Conservation (phyloP, 2,888 invertebrate genomes). For the Eretmocerus hayati region DNA sequence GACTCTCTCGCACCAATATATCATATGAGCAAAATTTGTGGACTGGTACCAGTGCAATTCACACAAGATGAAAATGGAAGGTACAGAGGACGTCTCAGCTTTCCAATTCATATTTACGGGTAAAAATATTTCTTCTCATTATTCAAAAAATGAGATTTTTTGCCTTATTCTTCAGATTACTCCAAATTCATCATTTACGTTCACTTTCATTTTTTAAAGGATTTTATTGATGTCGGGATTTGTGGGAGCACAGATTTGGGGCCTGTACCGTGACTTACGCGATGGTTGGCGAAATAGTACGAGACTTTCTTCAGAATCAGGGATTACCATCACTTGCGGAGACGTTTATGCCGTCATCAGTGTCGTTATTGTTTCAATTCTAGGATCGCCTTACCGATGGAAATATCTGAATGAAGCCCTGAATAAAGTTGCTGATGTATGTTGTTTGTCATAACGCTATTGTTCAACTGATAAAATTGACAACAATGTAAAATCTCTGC, state of each 20-base stretch:
- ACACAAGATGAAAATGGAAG: conserved; percentile 25
- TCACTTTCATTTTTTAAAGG: too few relatives aligned
- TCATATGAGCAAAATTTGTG: conserved; percentile 36
- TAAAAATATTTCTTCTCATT: too few relatives aligned
- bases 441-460: too few relatives aligned
- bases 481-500: too few relatives aligned
- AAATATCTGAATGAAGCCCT: conserved; percentile 51
- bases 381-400: conserved; percentile 52
- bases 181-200: too few relatives aligned
- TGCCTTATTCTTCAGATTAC: too few relatives aligned
- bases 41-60: conserved; percentile 38
- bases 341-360: conserved; percentile 53
- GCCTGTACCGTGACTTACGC: conserved; percentile 52
- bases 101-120: conserved; percentile 35
- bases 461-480: too few relatives aligned
- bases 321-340: conserved; percentile 53
- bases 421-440: conserved; percentile 45
- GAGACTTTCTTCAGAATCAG: conserved; percentile 52
- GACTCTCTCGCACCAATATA: conserved; percentile 38
- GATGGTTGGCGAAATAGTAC: conserved; percentile 52
- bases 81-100: conserved; percentile 29
- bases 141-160: too few relatives aligned
- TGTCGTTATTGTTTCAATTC: conserved; percentile 50
- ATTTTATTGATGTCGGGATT: too few relatives aligned
- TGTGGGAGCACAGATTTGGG: too few relatives aligned